A percentile compares a stretch with the other conserved stretches of the same genome.
phyloP scores from a whole-genome alignment of 2,888 invertebrate species.

The Drosophila basisetae region DNA sequence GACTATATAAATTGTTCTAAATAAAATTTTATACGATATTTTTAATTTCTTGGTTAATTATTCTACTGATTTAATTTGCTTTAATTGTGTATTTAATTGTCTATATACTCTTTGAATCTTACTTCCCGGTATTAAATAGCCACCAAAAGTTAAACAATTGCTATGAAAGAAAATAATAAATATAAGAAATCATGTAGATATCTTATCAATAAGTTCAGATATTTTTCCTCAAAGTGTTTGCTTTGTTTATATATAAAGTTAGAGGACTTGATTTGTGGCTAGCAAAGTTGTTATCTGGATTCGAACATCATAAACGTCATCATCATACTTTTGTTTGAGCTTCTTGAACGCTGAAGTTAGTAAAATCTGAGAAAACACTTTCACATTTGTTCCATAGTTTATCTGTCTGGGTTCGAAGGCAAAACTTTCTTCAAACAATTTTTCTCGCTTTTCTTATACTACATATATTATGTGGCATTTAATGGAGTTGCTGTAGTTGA shows the following conservation, averaged over 20 bases:
- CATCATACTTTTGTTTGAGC: conserved; percentile 67
- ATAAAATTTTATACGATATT: conserved; percentile 21
- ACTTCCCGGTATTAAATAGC: neutral
- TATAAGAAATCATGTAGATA: neutral
- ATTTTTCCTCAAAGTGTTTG: neutral
- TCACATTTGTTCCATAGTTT: conserved; percentile 67
- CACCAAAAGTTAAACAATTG: neutral
- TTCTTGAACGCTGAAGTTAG: conserved; percentile 71
- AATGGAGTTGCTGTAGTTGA: conserved; percentile 18
- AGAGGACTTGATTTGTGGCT: conserved; percentile 29
- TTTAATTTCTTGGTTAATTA: neutral
- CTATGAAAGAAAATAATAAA: neutral
- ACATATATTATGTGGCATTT: conserved; percentile 1
- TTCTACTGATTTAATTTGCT: neutral
- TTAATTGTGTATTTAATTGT: neutral
- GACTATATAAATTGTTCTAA: conserved; percentile 18
- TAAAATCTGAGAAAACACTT: conserved; percentile 65
- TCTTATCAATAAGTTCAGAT: neutral
- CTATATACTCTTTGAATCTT: neutral
- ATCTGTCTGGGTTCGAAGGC: conserved; percentile 15
- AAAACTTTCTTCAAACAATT: conserved; percentile 55
- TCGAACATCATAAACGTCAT: conserved; percentile 57
- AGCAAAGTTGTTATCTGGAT: conserved; percentile 49
- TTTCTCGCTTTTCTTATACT: neutral
- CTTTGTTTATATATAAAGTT: conserved; percentile 6